Conservation (phyloP, 2,797 vertebrate species). For the Champsocephalus esox region DNA sequence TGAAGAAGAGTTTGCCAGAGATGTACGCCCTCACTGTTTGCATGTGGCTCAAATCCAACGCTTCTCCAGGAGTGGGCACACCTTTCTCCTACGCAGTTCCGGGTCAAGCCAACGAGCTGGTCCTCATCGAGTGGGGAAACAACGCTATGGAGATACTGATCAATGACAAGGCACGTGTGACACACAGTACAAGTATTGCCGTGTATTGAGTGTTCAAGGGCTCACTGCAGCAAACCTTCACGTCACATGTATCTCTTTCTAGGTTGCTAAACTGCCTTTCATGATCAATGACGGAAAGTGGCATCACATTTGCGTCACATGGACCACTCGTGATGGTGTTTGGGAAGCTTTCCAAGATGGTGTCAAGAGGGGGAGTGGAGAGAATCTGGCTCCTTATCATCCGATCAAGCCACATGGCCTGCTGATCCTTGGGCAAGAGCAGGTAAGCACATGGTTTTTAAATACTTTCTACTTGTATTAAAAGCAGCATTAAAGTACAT, state of each 20-base stretch:
- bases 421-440: conserved; percentile 96
- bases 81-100: conserved; percentile 97
- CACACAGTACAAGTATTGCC: background rate
- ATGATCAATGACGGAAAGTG: conserved; percentile 96
- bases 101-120: conserved; percentile 96
- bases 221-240: background rate
- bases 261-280: conserved; percentile 97
- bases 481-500: background rate
- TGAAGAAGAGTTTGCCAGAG: conserved; percentile 95
- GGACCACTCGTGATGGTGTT: conserved; percentile 96
- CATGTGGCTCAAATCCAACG: conserved; percentile 98
- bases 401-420: conserved; percentile 97
- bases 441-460: conserved; percentile 82
- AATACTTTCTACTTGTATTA: background rate
- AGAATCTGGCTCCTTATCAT: conserved; percentile 96
- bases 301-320: conserved; percentile 97
- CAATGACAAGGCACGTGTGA: conserved; percentile 91
- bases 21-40: conserved; percentile 97
- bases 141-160: conserved; percentile 99
- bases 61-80: conserved; percentile 95
- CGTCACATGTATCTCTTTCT: background rate
- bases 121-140: conserved; percentile 98
- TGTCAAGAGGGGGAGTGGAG: conserved; percentile 91
- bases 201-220: background rate
- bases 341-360: conserved; percentile 99